Base-by-base conservation (phyloP, 2,888 invertebrate genomes). In the Drosophila nr. perissopoda region DNA sequence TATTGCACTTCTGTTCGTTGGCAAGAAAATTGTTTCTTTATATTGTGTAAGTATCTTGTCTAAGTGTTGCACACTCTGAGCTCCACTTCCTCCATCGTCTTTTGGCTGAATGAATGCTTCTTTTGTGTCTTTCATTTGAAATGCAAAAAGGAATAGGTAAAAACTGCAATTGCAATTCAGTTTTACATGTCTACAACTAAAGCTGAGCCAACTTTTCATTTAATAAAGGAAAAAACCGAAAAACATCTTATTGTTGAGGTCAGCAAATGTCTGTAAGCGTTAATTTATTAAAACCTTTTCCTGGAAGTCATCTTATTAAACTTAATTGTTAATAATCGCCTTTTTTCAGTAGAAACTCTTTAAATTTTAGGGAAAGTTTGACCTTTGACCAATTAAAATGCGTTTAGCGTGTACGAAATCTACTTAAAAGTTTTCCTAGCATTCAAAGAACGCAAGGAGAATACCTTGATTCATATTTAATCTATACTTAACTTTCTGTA, bases 21-120 rank as follows among this genome's bases (percentile, higher is more conserved):
- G 59, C 75, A 74, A 61, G 83, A 69, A 90, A 90, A 91, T 90
- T 91, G 90, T 90, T 90, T 91, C 86, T 85, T 91, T 83, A 82
- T 81, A 73, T 52, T 65, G 53, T 49, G 33, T 27, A 58, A 70
- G 67, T 67, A 61, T 54, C 65, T 57, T 62, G 52, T 52, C 25
- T 21, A 60, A 70, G 64, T 62, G 69, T 51, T 68, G 42, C 42
- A 29, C 31, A 25, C 36, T 40, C 21, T 31, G 42, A 4, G 25
- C 46, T 40, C 51, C 21, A 52, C 56, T 63, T 57, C 34, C 70
- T 33, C 36, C 38, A 51, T 63, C 48, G 31, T 54, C 58, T 27
- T 46, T 46, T 21, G 21, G 2, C 7, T 25, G 21, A 29, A 48
- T 61, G 74, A 40, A 42, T 38, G 21, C 38, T 16, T 42, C 49